A percentile compares a stretch with the other conserved stretches of the same genome.
Conservation (phyloP, 2,888 invertebrate species). For the Nymphalis polychloros region DNA sequence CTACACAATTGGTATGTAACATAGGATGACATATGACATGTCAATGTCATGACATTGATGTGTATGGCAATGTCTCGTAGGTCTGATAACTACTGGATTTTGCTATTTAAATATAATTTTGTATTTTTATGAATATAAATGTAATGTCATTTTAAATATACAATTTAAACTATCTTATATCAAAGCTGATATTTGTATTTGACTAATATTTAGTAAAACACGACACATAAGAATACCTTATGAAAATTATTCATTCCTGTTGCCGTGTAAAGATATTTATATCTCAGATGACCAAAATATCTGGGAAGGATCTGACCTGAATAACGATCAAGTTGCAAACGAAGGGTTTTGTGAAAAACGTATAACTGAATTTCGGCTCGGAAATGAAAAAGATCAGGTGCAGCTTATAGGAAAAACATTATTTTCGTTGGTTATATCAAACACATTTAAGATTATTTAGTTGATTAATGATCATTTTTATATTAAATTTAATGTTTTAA, state of each 20-base stretch:
- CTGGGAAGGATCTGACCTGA: slow-evolving; percentile 63
- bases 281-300: slow-evolving; percentile 48
- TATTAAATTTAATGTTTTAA: too few species aligned
- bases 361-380: slow-evolving; percentile 62
- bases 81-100: too few species aligned
- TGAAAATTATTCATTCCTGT: neutral
- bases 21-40: too few species aligned
- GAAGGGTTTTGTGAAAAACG: slow-evolving; percentile 63
- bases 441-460: too few species aligned
- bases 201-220: neutral
- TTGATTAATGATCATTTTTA: too few species aligned
- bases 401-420: neutral
- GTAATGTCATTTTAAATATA: too few species aligned
- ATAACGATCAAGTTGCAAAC: slow-evolving; percentile 65
- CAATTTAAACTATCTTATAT: neutral
- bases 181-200: neutral
- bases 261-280: neutral
- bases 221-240: neutral
- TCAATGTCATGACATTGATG: too few species aligned
- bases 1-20: too few species aligned
- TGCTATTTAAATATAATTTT: too few species aligned
- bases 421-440: too few species aligned
- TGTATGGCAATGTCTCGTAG: too few species aligned
- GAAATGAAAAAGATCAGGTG: slow-evolving; percentile 22
- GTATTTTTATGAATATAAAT: too few species aligned